Conservation (phyloP, 2,797 vertebrate species). For the Danio kyathit region DNA sequence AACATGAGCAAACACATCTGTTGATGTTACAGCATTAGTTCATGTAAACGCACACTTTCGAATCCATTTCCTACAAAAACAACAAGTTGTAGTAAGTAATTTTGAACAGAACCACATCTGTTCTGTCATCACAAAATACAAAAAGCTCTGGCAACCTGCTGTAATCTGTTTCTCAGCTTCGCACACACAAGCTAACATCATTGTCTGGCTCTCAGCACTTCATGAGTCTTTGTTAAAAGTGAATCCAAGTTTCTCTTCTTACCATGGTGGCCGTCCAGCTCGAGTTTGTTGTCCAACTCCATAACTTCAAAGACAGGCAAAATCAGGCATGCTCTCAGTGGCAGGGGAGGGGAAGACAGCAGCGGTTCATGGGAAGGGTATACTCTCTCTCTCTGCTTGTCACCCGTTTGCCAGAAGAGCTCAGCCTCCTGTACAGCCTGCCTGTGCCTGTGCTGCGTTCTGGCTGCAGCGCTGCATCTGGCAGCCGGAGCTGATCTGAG, state of each 20-base stretch:
- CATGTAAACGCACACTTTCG: conserved; percentile 5
- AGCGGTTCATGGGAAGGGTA: conserved; percentile 28
- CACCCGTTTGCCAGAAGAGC: conserved; percentile 51
- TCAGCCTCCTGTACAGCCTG: conserved; percentile 72
- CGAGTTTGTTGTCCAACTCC: conserved; percentile 78
- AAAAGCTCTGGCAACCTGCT: conserved; percentile 23
- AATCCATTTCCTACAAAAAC: not conserved
- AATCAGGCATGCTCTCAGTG: conserved; percentile 65
- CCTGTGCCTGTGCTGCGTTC: conserved; percentile 67
- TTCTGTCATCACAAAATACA: conserved; percentile 1
- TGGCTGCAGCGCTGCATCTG: conserved; percentile 80
- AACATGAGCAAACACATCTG: conserved; percentile 21
- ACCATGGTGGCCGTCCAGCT: conserved; percentile 82
- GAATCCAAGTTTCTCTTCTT: conserved; percentile 67
- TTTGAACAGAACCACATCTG: conserved; percentile 19
- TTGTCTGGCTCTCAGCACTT: conserved; percentile 34
- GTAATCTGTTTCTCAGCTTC: conserved; percentile 50
- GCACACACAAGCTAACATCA: conserved; percentile 25
- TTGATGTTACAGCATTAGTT: conserved; percentile 19
- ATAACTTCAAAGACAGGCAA: conserved; percentile 74
- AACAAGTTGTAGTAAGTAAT: conserved; percentile 22
- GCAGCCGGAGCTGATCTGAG: conserved; percentile 80
- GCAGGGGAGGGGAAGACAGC: conserved; percentile 30
- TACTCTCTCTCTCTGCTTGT: conserved; percentile 8
- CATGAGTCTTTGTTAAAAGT: conserved; percentile 45